phyloP scores from a whole-genome alignment of 2,797 vertebrate genomes.

The Hipposideros larvatus region DNA sequence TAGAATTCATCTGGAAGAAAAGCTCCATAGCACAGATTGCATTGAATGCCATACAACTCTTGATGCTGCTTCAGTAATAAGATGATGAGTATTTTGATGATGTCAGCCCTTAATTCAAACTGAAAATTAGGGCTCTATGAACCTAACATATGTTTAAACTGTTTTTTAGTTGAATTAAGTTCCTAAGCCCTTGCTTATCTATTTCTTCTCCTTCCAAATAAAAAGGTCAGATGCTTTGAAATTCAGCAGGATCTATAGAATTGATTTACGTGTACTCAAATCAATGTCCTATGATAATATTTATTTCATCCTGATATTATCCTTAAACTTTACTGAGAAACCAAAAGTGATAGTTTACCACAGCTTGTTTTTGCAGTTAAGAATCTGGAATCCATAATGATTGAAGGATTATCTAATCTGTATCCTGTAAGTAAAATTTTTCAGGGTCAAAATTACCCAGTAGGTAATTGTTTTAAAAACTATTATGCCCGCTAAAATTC shows the following conservation, averaged over 20 bases:
- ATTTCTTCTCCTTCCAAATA: not conserved
- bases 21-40: not conserved
- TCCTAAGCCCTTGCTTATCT: not conserved
- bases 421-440: conserved; percentile 3
- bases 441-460: not conserved
- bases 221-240: not conserved
- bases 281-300: not conserved
- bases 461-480: conserved; percentile 24
- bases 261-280: not conserved
- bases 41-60: not conserved
- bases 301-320: not conserved
- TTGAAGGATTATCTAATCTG: not conserved
- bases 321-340: conserved; percentile 15
- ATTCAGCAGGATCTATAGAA: not conserved
- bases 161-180: conserved; percentile 4
- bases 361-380: not conserved
- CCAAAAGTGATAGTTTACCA: conserved; percentile 15
- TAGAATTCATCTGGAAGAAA: conserved; percentile 39
- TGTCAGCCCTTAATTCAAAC: not conserved
- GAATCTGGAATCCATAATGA: not conserved
- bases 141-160: not conserved
- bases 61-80: not conserved
- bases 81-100: not conserved
- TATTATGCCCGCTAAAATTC: not conserved
- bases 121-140: not conserved